Conservation (phyloP, 2,888 invertebrate species). For the Romanomermis culicivorax region DNA sequence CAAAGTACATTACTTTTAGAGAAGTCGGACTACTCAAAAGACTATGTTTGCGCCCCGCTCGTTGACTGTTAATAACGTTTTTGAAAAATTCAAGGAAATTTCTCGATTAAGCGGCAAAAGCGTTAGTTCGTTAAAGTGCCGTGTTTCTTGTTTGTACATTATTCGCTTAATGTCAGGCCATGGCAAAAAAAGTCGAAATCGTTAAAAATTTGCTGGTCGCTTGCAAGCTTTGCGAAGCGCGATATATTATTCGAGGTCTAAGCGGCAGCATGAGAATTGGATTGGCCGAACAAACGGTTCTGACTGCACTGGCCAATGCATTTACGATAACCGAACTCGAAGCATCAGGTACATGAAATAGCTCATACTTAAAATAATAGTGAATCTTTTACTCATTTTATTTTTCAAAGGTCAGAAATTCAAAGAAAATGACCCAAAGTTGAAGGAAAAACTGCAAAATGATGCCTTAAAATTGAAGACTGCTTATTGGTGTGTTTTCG, state of each 20-base stretch:
- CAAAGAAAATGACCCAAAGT: constrained; percentile 41
- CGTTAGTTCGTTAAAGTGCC: constrained; percentile 32
- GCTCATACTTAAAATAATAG: not conserved
- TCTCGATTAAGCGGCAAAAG: constrained; percentile 59
- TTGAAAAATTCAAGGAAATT: constrained; percentile 59
- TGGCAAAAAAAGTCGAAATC: constrained; percentile 59
- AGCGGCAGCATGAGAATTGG: constrained; percentile 87
- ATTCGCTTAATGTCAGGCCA: constrained; percentile 22
- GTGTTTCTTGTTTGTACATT: not conserved
- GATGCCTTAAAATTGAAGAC: constrained; percentile 59
- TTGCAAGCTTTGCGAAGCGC: constrained; percentile 62
- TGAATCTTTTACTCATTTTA: not conserved
- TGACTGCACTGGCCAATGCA: constrained; percentile 70
- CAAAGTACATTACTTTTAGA: constrained; percentile 18
- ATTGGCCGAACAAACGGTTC: constrained; percentile 79
- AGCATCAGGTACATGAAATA: not conserved
- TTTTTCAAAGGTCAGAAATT: constrained; percentile 26
- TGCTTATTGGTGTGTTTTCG: constrained; percentile 52
- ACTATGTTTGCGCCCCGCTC: constrained; percentile 66
- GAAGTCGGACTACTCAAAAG: constrained; percentile 44
- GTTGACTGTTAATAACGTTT: constrained; percentile 51
- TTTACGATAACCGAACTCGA: constrained; percentile 20
- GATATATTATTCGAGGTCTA: constrained; percentile 66
- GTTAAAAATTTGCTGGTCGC: constrained; percentile 81
- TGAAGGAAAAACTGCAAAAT: constrained; percentile 54